These are phyloP conservation scores for Talpa occidentalis DNA, from an alignment of 2,113 vertebrate genomes.

Conservation along the genomic window DNA sequence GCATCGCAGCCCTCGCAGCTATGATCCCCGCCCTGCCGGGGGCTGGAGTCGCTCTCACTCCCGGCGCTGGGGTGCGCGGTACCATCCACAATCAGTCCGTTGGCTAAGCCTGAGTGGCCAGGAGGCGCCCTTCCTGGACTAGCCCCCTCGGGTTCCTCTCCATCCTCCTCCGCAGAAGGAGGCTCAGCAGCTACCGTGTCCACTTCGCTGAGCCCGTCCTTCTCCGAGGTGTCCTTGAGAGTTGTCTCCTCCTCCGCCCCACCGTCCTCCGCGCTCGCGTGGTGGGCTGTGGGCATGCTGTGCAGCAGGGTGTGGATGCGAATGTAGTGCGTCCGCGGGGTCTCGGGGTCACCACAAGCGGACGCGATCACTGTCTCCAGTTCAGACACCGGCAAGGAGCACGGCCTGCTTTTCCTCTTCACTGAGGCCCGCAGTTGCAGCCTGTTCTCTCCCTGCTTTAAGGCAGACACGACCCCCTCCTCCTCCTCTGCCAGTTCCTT, in stretches of 20 bases:
- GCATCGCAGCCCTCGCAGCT: slow-evolving; percentile 95
- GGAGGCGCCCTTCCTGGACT: slow-evolving; percentile 85
- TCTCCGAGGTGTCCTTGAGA: slow-evolving; percentile 83
- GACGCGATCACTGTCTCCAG: slow-evolving; percentile 97
- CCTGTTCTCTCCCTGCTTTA: slow-evolving; percentile 76
- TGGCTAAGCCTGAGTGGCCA: slow-evolving; percentile 88
- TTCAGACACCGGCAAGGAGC: slow-evolving; percentile 96
- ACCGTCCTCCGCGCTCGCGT: slow-evolving; percentile 71
- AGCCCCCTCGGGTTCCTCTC: slow-evolving; percentile 77
- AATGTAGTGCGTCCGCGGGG: slow-evolving; percentile 97
- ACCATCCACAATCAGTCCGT: slow-evolving; percentile 87
- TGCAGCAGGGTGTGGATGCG: slow-evolving; percentile 97
- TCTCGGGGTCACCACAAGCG: slow-evolving; percentile 94
- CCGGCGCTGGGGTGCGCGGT: slow-evolving; percentile 86
- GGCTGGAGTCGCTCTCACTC: slow-evolving; percentile 89
- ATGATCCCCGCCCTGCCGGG: slow-evolving; percentile 88
- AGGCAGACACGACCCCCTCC: slow-evolving; percentile 68
- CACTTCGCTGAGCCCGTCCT: slow-evolving; percentile 85
- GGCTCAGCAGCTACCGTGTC: slow-evolving; percentile 84
- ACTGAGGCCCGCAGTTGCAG: slow-evolving; percentile 83
- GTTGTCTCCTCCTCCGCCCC: slow-evolving; percentile 84
- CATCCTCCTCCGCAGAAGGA: neutral
- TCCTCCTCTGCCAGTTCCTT: slow-evolving; percentile 63
- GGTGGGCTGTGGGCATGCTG: slow-evolving; percentile 93
- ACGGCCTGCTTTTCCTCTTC: slow-evolving; percentile 92